A percentile compares a stretch with the other conserved stretches of the same genome.
These are phyloP conservation scores for Tilapia sparmanii DNA, from an alignment of 2,113 vertebrate species.

Conservation along the genomic window DNA sequence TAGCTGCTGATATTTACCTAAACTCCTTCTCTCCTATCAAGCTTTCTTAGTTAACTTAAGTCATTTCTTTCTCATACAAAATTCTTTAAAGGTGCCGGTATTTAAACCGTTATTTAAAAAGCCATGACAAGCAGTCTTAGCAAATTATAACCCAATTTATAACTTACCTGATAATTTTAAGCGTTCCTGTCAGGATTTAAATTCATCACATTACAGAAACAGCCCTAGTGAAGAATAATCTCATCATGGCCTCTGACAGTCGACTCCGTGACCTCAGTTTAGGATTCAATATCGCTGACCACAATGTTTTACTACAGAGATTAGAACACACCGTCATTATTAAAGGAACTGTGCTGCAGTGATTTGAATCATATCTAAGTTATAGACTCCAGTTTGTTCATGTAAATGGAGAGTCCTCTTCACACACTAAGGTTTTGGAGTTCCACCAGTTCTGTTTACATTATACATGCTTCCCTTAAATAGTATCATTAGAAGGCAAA, in stretches of 20 bases:
- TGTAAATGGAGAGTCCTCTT: neutral
- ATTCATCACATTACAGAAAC: neutral
- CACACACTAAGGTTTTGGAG: accelerated
- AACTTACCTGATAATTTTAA: neutral
- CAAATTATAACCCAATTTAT: neutral
- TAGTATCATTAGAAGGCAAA: neutral
- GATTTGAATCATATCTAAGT: neutral
- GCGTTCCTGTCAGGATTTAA: neutral
- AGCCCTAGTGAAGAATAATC: neutral
- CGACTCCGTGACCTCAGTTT: neutral
- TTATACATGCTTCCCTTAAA: accelerated
- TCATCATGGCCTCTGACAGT: neutral
- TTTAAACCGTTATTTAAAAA: neutral
- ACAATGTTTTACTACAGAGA: neutral
- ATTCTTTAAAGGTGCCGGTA: neutral
- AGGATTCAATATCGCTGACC: accelerated
- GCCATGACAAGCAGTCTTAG: neutral
- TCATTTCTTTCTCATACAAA: accelerated
- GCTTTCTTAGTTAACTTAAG: neutral
- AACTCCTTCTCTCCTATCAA: neutral
- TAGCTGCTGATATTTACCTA: neutral
- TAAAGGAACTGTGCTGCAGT: accelerated
- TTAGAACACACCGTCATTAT: neutral
- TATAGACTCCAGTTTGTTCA: neutral
- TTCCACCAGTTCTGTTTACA: neutral